Conservation (phyloP, 2,113 vertebrate species). For the Mirza zaza region DNA sequence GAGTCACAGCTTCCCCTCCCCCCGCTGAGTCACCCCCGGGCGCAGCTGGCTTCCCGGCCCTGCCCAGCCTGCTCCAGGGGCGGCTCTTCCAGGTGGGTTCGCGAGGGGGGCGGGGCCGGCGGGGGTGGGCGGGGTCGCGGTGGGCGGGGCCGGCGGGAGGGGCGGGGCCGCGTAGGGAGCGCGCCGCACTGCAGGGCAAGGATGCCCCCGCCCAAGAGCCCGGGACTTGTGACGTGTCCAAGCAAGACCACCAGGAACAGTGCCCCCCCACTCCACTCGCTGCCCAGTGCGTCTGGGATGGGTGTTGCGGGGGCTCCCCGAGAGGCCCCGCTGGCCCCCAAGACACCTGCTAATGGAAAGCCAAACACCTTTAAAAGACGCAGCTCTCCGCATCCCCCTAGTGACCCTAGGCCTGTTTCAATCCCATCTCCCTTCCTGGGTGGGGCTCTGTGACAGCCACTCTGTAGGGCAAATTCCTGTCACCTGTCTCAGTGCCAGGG, state of each 20-base stretch:
- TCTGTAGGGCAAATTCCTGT: fast-evolving
- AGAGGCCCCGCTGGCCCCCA: not conserved
- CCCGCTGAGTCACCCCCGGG: not conserved
- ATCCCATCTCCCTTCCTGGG: fast-evolving
- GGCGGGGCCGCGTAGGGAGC: not conserved
- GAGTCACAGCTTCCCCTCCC: not conserved
- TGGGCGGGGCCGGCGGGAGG: fast-evolving
- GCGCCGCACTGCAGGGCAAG: fast-evolving
- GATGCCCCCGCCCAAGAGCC: not conserved
- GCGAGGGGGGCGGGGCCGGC: no score
- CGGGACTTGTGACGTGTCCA: not conserved
- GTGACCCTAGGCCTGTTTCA: not conserved
- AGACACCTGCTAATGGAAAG: fast-evolving
- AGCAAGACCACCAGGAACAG: not conserved
- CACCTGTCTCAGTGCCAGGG: no score
- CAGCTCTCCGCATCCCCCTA: fast-evolving
- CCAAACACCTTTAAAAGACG: not conserved
- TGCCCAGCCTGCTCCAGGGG: not conserved
- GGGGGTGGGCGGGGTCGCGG: no score
- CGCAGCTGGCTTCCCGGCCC: not conserved
- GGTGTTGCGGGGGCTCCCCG: not conserved
- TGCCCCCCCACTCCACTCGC: fast-evolving
- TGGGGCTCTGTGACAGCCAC: fast-evolving
- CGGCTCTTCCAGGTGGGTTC: not conserved
- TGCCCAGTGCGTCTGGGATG: not conserved